Percentiles rank a stretch among this genome's conserved stretches.
Conservation (phyloP, 1,140 invertebrate species). For the Bombus waltoni region DNA sequence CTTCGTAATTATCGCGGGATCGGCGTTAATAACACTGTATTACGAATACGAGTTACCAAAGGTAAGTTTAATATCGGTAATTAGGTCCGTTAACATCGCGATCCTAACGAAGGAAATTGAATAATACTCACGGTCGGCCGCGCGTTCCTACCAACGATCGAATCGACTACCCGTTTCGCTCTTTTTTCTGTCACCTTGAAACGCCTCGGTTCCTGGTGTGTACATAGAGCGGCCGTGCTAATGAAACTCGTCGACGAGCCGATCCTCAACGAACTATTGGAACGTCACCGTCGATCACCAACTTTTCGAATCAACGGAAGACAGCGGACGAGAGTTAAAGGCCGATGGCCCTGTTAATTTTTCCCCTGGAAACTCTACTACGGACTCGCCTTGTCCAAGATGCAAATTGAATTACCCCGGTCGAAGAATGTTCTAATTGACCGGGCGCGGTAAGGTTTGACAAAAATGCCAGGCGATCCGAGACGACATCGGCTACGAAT, state of each 20-base stretch:
- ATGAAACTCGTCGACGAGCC: conserved; percentile 34
- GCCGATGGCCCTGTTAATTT: conserved; percentile 4
- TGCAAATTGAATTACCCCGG: conserved; percentile 36
- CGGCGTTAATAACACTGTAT: conserved; percentile 37
- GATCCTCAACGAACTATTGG: background rate
- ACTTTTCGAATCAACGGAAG: too few species aligned
- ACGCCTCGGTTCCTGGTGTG: background rate
- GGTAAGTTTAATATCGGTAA: conserved; percentile 37
- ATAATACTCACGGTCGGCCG: conserved; percentile 3
- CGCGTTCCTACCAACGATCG: background rate
- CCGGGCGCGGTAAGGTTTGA: conserved; percentile 13
- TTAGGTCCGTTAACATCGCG: conserved; percentile 33
- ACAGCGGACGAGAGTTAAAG: too few species aligned
- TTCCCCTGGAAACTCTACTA: background rate
- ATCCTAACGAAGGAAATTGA: conserved; percentile 32
- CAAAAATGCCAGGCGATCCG: conserved; percentile 49
- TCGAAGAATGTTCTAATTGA: conserved; percentile 44
- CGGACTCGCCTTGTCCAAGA: background rate
- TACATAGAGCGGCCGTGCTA: background rate
- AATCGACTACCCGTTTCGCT: background rate
- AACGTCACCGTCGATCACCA: background rate
- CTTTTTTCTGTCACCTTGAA: background rate
- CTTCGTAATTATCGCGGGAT: conserved; percentile 18
- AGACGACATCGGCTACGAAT: conserved; percentile 54
- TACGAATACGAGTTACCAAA: conserved; percentile 18